Conservation (phyloP, 2,888 invertebrate genomes). For the Thera britannica region DNA sequence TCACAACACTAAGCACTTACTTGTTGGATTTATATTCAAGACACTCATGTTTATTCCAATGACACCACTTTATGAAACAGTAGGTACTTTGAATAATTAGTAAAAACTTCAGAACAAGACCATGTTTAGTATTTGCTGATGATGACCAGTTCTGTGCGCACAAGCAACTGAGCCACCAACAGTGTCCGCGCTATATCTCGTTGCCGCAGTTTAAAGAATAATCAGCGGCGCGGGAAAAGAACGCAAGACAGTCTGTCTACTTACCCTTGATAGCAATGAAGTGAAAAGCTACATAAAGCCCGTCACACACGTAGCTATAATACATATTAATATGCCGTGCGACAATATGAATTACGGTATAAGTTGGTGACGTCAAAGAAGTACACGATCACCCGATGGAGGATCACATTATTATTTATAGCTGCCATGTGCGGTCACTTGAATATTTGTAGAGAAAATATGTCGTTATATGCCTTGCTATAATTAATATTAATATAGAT, state of each 20-base stretch:
- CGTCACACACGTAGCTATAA: no score
- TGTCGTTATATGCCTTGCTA: no score
- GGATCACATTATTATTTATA: no score
- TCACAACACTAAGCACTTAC: conserved; percentile 9
- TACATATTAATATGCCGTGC: no score
- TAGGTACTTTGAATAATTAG: not conserved
- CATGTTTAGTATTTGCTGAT: conserved; percentile 12
- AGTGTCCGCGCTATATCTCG: conserved; percentile 24
- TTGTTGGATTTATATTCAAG: conserved; percentile 13
- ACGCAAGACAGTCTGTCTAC: conserved; percentile 27
- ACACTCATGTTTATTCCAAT: conserved; percentile 7
- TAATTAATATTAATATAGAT: no score
- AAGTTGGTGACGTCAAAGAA: no score
- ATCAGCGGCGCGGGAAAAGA: conserved; percentile 35
- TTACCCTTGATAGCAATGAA: conserved; percentile 7
- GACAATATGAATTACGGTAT: no score
- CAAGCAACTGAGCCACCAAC: conserved; percentile 2
- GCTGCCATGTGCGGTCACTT: not conserved
- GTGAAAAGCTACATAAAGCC: conserved; percentile 1
- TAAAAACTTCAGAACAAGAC: conserved; percentile 2
- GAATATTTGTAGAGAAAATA: no score
- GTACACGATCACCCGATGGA: no score
- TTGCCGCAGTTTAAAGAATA: conserved; percentile 29
- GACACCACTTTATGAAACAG: conserved; percentile 5
- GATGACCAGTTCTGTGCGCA: conserved; percentile 7